Evolutionary conservation across 2,113 vertebrate genomes (phyloP), one percentile per base, ranked within the genome.

Genomic region (Cercocebus atys): DNA sequence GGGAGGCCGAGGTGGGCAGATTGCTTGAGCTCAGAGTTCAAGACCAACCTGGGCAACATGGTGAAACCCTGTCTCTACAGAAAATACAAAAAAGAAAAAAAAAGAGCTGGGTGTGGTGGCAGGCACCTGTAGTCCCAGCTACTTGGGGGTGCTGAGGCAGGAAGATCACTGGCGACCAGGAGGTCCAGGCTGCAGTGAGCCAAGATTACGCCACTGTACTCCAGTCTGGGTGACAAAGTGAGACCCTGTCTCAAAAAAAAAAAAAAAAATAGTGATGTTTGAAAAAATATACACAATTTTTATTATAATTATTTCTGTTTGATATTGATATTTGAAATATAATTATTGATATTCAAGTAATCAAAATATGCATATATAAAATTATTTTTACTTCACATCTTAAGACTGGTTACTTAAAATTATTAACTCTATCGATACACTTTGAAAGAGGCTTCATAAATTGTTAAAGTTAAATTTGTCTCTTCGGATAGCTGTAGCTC

Each of bases 281-380:
- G 43, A 92, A 38, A 80, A 89, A 68, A 47, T 45, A 43, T 76
- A 30, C 17, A 52, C 14, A 35, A 82, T 83, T 70, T 85, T 94
- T 47, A 57, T 86, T 88, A 43, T 87, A 87, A 82, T 93, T 79
- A 40, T 43, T 85, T 45, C 43, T 79, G 23, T n/a, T 95, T 90
- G 35, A 52, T 78, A 43, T 43, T 80, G 47, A 35, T 64, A 88
- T 72, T 96, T 85, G 64, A 61, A 80, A 89, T 93, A 85, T 40
- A 86, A 55, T 93, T 79, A 35, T 64, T 85, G 17, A 70, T 81
- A 89, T 68, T 85, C 7, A 86, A 85, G 75, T 75, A 95, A 66
- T 43, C 4, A 90, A 95, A 55, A 43, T 84, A 45, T 12, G 75
- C 25, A 59, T 59, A 50, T 11, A 25, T 66, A 93, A 86, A 27